Conservation (phyloP, 2,113 vertebrate species). For the Nesospiza acunhae region DNA sequence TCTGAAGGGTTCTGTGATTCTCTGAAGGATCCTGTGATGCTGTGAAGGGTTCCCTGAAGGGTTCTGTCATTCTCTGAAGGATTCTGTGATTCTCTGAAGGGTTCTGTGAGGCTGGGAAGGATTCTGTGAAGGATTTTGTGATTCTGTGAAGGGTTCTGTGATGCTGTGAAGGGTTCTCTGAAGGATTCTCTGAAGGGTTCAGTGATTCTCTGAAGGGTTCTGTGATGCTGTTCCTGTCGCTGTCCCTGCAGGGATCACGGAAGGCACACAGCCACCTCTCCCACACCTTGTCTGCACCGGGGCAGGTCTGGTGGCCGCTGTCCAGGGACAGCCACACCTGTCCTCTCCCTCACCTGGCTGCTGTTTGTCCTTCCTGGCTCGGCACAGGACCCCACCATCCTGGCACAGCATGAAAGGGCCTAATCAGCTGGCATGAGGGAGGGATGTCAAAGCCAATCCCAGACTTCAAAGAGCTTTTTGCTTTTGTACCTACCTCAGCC, state of each 20-base stretch:
- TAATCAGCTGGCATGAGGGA: neutral
- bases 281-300: accelerated
- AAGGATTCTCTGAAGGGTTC: neutral
- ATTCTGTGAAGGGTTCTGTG: neutral
- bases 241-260: accelerated
- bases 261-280: neutral
- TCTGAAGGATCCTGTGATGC: too few relatives aligned
- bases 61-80: too few relatives aligned
- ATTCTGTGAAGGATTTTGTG: neutral
- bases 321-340: neutral
- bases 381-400: neutral
- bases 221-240: neutral
- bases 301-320: neutral
- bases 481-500: slow-evolving; percentile 15
- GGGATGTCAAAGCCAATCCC: neutral
- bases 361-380: neutral
- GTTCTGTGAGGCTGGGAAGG: neutral
- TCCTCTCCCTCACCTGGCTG: neutral
- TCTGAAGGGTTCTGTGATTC: too few relatives aligned
- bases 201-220: neutral
- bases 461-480: slow-evolving; percentile 31
- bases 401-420: slow-evolving; percentile 45
- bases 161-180: neutral
- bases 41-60: too few relatives aligned
- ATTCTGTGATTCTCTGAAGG: too few relatives aligned